Evolutionary conservation across 2,888 invertebrate species (phyloP).

Genomic region (Phalangium opilio): DNA sequence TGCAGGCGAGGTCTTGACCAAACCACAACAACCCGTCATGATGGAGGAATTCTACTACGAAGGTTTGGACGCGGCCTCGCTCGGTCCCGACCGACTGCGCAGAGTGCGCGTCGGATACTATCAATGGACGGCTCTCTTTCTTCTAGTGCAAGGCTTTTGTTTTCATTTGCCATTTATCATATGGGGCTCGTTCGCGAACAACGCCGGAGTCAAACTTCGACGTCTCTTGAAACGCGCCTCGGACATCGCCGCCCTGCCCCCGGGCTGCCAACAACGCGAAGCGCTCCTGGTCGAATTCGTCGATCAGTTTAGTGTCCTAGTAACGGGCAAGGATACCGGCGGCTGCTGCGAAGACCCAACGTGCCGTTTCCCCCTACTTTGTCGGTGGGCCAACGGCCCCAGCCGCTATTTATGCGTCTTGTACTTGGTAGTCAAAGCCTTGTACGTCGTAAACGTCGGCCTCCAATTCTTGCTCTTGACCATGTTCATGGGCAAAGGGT

Average conservation of each 20-base stretch:
- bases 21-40: constrained; percentile 20
- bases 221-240: constrained; percentile 25
- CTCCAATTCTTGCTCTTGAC: constrained; percentile 31
- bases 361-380: constrained; percentile 16
- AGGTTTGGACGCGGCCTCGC: constrained; percentile 20
- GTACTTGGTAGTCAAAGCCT: constrained; percentile 30
- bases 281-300: constrained; percentile 26
- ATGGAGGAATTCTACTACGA: constrained; percentile 23
- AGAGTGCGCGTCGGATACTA: constrained; percentile 26
- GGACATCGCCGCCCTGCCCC: constrained; percentile 25
- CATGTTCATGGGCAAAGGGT: constrained; percentile 29
- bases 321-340: constrained; percentile 22
- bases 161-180: constrained; percentile 33
- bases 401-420: constrained; percentile 26
- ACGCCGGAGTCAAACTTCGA: constrained; percentile 26
- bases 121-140: constrained; percentile 30
- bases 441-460: constrained; percentile 31
- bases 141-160: constrained; percentile 29
- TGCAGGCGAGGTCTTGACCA: constrained; percentile 16
- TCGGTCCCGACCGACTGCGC: constrained; percentile 20
- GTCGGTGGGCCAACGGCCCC: constrained; percentile 21
- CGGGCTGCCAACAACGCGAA: constrained; percentile 26
- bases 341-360: constrained; percentile 24
- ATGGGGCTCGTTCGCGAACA: constrained; percentile 29
- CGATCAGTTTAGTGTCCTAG: constrained; percentile 26